phyloP scores from a whole-genome alignment of 2,888 invertebrate genomes.

The Didymodactylos carnosus region DNA sequence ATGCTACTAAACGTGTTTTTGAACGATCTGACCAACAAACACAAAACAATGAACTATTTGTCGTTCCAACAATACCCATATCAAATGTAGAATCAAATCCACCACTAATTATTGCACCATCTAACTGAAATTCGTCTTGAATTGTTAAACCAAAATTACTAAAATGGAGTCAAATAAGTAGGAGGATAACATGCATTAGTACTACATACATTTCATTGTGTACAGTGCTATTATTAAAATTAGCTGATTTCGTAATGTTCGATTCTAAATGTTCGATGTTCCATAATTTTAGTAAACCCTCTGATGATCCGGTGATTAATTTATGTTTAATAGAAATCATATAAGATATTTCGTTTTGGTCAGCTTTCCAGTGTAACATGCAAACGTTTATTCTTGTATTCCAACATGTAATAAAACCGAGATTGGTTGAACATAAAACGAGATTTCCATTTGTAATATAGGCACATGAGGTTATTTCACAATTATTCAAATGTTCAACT shows the following conservation, averaged over 20 bases:
- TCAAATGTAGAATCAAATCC: constrained; percentile 8
- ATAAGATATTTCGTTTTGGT: constrained; percentile 27
- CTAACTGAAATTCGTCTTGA: constrained; percentile 10
- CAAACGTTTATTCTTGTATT: constrained; percentile 29
- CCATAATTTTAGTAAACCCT: constrained; percentile 12
- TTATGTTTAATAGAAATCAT: not conserved
- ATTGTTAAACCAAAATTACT: constrained; percentile 6
- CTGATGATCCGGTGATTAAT: constrained; percentile 10
- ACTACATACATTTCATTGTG: not conserved
- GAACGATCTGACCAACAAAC: constrained; percentile 31
- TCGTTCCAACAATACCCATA: constrained; percentile 29
- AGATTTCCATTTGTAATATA: constrained; percentile 25
- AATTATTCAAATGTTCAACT: constrained; percentile 10
- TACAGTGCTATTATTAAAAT: not conserved
- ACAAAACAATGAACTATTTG: constrained; percentile 31
- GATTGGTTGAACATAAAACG: constrained; percentile 25
- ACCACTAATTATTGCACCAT: constrained; percentile 10
- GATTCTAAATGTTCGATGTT: constrained; percentile 2
- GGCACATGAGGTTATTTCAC: constrained; percentile 26
- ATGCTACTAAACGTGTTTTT: constrained; percentile 30
- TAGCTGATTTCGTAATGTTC: not conserved
- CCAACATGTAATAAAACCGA: constrained; percentile 30
- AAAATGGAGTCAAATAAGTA: not conserved
- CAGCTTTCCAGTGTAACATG: constrained; percentile 33
- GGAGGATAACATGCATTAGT: not conserved